Evolutionary conservation across 2,113 vertebrate genomes (phyloP).

Genomic region (rabbit (Oryctolagus cuniculus)): mOryCun1.1 NC_091436.1:33766001-33766500

Average conservation of each 20-base stretch:
- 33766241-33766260: neutral
- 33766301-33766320: conserved; percentile 15
- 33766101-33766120: neutral
- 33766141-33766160: conserved; percentile 13
- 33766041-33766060: neutral
- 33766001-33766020: neutral
- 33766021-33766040: neutral
- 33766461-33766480: conserved; percentile 29
- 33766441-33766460: neutral
- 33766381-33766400: neutral
- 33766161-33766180: neutral
- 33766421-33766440: neutral
- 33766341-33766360: neutral
- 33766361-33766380: neutral
- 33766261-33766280: neutral
- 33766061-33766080: neutral
- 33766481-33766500: neutral
- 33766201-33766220: neutral
- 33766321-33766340: neutral
- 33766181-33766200: neutral
- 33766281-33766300: neutral
- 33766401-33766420: neutral
- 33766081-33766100: conserved; percentile 8
- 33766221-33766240: conserved; percentile 38
- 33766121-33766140: neutral